A percentile compares a stretch with the other conserved stretches of the same genome.
Conservation (phyloP, 2,113 vertebrate species). For the Myrmecobius fasciatus region DNA sequence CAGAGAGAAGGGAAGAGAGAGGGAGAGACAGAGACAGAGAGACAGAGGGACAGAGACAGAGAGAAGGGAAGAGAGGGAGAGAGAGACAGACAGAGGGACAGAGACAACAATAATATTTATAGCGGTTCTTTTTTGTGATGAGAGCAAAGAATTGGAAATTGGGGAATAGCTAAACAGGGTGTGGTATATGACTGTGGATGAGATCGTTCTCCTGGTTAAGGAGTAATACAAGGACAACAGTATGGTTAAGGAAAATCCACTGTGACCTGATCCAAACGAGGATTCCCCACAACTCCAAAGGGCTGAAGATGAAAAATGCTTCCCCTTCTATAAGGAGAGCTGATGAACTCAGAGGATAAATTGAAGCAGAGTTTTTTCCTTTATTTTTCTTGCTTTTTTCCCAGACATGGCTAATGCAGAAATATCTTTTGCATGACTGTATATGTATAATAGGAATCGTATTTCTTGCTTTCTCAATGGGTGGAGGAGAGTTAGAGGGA, state of each 20-base stretch:
- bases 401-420: not conserved
- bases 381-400: not conserved
- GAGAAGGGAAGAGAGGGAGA: too few relatives aligned
- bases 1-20: too few relatives aligned
- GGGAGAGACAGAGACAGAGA: too few relatives aligned
- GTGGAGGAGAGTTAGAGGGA: not conserved
- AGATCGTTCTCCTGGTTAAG: not conserved
- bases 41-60: too few relatives aligned
- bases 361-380: not conserved
- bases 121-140: not conserved
- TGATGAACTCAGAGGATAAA: not conserved
- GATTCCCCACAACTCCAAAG: not conserved
- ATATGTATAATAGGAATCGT: not conserved
- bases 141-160: not conserved
- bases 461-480: not conserved
- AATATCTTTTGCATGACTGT: not conserved
- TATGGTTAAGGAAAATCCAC: not conserved
- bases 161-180: not conserved
- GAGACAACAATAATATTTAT: too few relatives aligned
- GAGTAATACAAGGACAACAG: not conserved
- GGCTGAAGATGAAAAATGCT: not conserved
- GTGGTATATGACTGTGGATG: not conserved
- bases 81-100: too few relatives aligned
- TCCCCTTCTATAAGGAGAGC: not conserved
- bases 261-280: not conserved